Evolutionary conservation across 2,888 invertebrate species (phyloP).

Genomic region (Drosophila neotestacea): DNA sequence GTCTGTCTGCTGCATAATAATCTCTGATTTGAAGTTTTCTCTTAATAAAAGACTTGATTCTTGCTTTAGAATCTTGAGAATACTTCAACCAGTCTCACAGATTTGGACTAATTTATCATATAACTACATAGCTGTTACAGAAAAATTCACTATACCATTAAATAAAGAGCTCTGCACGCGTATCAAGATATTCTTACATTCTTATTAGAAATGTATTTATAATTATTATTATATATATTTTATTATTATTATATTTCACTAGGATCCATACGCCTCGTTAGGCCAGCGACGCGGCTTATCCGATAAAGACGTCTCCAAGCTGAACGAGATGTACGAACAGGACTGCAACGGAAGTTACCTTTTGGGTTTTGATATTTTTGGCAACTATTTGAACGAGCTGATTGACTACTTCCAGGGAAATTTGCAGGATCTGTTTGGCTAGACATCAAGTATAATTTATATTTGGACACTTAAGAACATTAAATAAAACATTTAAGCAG

Average conservation of each 20-base stretch:
- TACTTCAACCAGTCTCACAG: no score
- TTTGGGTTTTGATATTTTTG: constrained; percentile 70
- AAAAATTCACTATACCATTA: no score
- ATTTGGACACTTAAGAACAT: constrained; percentile 16
- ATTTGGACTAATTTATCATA: no score
- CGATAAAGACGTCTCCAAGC: constrained; percentile 86
- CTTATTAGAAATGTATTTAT: no score
- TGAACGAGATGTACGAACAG: constrained; percentile 86
- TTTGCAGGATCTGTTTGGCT: constrained; percentile 65
- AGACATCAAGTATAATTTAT: constrained; percentile 30
- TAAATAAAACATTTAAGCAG: constrained; percentile 16
- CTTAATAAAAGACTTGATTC: no score
- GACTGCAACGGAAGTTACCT: constrained; percentile 76
- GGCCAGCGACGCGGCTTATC: constrained; percentile 87
- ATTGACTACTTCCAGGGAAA: constrained; percentile 74
- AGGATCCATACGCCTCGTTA: constrained; percentile 85
- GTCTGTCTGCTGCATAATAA: no score
- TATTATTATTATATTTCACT: background rate
- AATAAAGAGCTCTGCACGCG: no score
- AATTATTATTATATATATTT: no score
- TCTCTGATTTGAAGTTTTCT: no score
- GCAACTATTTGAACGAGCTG: constrained; percentile 73
- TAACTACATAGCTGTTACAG: no score
- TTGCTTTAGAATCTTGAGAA: no score
- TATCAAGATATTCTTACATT: no score